Evolutionary conservation across 2,113 vertebrate genomes (phyloP).

Genomic region (Chamaetylas fuelleborni): DNA sequence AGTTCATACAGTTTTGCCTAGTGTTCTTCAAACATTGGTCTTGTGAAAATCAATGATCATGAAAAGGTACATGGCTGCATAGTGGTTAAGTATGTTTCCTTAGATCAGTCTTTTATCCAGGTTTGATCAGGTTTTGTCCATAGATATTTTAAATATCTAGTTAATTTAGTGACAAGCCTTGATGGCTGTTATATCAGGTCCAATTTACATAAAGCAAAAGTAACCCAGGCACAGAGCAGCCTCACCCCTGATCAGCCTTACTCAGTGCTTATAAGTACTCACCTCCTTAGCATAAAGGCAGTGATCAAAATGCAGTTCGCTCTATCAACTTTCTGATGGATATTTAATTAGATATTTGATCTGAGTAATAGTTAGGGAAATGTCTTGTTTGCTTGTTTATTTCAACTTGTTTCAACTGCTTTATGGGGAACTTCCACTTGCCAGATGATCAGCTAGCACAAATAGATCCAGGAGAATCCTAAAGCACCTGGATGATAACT

Average conservation of each 20-base stretch:
- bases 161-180: not conserved
- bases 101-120: not conserved
- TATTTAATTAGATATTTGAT: constrained; percentile 13
- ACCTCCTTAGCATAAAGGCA: not conserved
- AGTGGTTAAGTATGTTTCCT: not conserved
- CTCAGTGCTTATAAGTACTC: not conserved
- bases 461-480: not conserved
- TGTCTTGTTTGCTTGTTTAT: not conserved
- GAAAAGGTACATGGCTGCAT: not conserved
- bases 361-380: not conserved
- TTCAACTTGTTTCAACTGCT: not conserved
- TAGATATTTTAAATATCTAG: not conserved
- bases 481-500: not conserved
- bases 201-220: not conserved
- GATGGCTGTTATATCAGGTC: not conserved
- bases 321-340: not conserved
- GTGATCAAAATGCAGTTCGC: not conserved
- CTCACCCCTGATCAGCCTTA: not conserved
- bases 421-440: not conserved
- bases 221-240: not conserved
- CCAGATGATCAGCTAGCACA: not conserved
- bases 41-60: not conserved
- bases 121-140: not conserved
- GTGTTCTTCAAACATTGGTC: not conserved
- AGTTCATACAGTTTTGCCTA: not conserved